phyloP scores from a whole-genome alignment of 2,113 vertebrate species.

The Alligator sinensis region DNA sequence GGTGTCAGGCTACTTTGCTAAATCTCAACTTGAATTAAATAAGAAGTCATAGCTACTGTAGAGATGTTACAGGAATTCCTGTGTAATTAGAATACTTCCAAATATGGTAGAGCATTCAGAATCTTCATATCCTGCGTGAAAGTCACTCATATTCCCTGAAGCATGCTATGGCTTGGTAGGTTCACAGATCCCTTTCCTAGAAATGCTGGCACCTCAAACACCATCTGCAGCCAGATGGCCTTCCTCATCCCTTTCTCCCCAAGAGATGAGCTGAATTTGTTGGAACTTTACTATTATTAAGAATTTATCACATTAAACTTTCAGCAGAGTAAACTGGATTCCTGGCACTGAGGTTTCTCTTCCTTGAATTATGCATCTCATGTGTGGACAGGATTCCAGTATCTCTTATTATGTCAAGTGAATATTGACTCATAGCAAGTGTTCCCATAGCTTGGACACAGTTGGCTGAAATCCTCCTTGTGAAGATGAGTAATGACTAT shows the following conservation, averaged over 20 bases:
- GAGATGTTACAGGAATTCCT: not conserved
- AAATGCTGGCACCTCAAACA: not conserved
- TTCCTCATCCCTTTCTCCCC: not conserved
- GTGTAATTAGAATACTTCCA: not conserved
- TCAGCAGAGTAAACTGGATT: not conserved
- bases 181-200: not conserved
- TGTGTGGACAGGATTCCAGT: not conserved
- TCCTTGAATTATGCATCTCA: not conserved
- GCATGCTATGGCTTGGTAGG: accelerated
- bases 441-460: not conserved
- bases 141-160: not conserved
- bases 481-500: not conserved
- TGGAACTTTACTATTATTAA: not conserved
- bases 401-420: constrained; percentile 10
- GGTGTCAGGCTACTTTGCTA: not conserved
- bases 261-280: not conserved
- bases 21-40: not conserved
- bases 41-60: not conserved
- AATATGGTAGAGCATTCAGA: accelerated
- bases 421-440: not conserved
- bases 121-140: not conserved
- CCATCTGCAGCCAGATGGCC: not conserved
- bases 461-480: not conserved
- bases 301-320: not conserved
- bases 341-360: not conserved